Percentiles rank a stretch among this genome's conserved stretches.
Evolutionary conservation across 2,888 invertebrate genomes (phyloP).

Genomic region (Ophioninae sp.): DNA sequence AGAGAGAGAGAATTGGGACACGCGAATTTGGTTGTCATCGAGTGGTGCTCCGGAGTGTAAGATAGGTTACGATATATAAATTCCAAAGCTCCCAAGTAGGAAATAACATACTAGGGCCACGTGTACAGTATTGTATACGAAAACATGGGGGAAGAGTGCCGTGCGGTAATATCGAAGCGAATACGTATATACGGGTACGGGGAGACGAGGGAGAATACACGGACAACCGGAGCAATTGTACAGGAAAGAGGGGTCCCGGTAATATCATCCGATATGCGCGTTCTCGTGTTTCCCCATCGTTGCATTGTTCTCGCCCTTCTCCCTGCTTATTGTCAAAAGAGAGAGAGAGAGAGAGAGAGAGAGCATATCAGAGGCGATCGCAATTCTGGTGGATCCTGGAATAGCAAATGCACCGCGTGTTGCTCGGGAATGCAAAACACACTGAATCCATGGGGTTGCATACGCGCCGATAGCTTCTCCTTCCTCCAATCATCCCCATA

Average conservation of each 20-base stretch:
- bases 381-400: background rate
- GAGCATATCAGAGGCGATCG: background rate
- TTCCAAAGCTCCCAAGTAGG: conserved; percentile 62
- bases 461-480: conserved; percentile 76
- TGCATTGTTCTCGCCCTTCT: conserved; percentile 78
- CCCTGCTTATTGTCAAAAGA: conserved; percentile 72
- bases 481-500: conserved; percentile 68
- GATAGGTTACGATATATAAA: conserved; percentile 61
- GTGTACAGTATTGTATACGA: conserved; percentile 43
- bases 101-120: conserved; percentile 56
- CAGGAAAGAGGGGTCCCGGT: conserved; percentile 72
- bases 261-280: conserved; percentile 78
- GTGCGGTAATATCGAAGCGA: conserved; percentile 7
- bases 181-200: conserved; percentile 9
- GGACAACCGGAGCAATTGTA: conserved; percentile 61
- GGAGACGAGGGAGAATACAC: conserved; percentile 30
- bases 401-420: conserved; percentile 33
- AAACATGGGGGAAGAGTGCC: conserved; percentile 41
- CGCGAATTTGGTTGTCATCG: conserved; percentile 63
- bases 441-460: conserved; percentile 73
- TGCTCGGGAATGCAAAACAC: conserved; percentile 48
- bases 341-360: conserved; percentile 23
- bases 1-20: conserved; percentile 17
- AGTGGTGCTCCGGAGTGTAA: conserved; percentile 53
- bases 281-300: conserved; percentile 78